These are phyloP conservation scores for Pogona vitticeps DNA, from an alignment of 2,113 vertebrate genomes.

Conservation along the genomic window DNA sequence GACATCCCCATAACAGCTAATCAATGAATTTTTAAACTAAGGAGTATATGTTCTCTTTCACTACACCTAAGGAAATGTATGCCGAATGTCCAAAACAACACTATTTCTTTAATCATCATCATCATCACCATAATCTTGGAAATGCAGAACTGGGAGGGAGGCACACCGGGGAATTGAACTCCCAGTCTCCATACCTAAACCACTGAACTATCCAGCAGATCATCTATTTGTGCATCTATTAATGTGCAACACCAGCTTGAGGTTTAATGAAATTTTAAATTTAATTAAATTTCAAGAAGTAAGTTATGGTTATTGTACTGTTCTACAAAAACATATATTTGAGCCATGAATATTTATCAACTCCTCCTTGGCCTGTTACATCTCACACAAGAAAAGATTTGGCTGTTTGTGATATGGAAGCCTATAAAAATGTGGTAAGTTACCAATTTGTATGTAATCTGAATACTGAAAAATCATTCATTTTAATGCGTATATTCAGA, in stretches of 20 bases:
- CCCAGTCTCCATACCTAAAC: too few species aligned
- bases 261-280: neutral
- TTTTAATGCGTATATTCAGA: neutral
- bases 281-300: neutral
- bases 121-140: too few species aligned
- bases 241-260: neutral
- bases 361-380: neutral
- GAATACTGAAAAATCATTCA: too few species aligned
- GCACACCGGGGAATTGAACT: too few species aligned
- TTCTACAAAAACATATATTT: neutral
- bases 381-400: neutral
- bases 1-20: neutral
- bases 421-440: neutral
- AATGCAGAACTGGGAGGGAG: too few species aligned
- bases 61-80: neutral
- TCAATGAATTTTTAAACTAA: neutral
- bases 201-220: too few species aligned
- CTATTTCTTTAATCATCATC: too few species aligned
- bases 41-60: neutral
- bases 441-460: neutral
- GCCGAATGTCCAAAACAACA: neutral
- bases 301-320: neutral
- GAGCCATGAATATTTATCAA: neutral
- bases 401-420: neutral
- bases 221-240: too few species aligned